A percentile compares a stretch with the other conserved stretches of the same genome.
phyloP scores from a whole-genome alignment of 2,113 vertebrate species.

The Thinocorus orbignyianus region DNA sequence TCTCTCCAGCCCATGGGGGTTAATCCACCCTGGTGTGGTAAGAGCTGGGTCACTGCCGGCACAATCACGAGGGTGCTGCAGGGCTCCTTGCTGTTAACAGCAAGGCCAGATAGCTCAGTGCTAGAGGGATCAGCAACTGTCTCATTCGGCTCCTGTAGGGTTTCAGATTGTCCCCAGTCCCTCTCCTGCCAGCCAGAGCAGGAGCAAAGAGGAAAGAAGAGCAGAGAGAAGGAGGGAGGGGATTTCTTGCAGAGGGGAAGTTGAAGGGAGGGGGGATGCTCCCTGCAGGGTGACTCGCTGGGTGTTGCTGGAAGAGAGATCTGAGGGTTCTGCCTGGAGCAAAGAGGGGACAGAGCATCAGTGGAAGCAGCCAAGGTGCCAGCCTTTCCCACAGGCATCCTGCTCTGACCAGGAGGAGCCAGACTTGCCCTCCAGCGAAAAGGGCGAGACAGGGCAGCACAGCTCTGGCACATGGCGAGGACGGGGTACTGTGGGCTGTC shows the following conservation, averaged over 20 bases:
- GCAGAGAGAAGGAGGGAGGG: not conserved
- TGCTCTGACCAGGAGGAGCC: not conserved
- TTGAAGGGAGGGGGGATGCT: not conserved
- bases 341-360: not conserved
- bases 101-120: not conserved
- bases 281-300: not conserved
- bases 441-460: not conserved
- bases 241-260: not conserved
- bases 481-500: not conserved
- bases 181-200: not conserved
- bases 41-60: not conserved
- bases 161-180: not conserved
- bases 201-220: not conserved
- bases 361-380: not conserved
- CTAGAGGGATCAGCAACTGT: not conserved
- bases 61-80: not conserved
- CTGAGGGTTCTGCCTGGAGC: not conserved
- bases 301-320: not conserved
- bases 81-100: not conserved
- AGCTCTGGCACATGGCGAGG: not conserved
- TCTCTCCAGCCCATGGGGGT: not conserved
- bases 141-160: not conserved
- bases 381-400: not conserved
- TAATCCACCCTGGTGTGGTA: not conserved
- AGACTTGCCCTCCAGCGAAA: not conserved